Evolutionary conservation across 2,797 vertebrate species (phyloP).

Genomic region (Eutrigla gurnardus): DNA sequence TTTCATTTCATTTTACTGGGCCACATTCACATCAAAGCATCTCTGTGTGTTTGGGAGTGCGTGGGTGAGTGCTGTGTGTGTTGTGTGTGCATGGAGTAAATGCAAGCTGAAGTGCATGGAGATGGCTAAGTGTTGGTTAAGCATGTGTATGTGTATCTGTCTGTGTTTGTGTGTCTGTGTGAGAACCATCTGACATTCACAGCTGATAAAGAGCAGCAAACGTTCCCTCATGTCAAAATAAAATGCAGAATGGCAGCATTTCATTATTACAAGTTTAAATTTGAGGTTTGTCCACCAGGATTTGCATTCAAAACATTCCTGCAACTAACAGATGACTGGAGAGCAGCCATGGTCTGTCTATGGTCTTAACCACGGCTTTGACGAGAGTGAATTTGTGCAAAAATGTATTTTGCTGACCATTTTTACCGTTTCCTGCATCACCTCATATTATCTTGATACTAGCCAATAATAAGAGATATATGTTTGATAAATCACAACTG

Average conservation of each 20-base stretch:
- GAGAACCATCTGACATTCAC: not conserved
- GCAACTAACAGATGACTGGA: too few species aligned
- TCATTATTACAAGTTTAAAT: not conserved
- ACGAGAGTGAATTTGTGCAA: too few species aligned
- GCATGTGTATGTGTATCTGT: not conserved
- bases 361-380: too few species aligned
- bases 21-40: conserved; percentile 59
- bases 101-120: conserved; percentile 27
- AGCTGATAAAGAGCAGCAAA: not conserved
- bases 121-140: conserved; percentile 7
- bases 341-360: not conserved
- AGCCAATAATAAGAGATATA: too few species aligned
- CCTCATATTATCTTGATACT: too few species aligned
- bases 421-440: too few species aligned
- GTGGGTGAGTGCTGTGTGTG: conserved; percentile 42
- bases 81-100: conserved; percentile 17
- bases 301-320: too few species aligned
- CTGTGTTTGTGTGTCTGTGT: not conserved
- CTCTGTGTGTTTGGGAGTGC: conserved; percentile 35
- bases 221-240: not conserved
- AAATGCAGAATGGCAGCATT: conserved; percentile 4
- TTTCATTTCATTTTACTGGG: conserved; percentile 61
- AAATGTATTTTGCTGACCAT: too few species aligned
- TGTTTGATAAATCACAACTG: too few species aligned
- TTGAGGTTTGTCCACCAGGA: not conserved